Evolutionary conservation across 2,113 vertebrate species (phyloP), one percentile per base, ranked within the genome.

Genomic region (Etheostoma cragini): DNA sequence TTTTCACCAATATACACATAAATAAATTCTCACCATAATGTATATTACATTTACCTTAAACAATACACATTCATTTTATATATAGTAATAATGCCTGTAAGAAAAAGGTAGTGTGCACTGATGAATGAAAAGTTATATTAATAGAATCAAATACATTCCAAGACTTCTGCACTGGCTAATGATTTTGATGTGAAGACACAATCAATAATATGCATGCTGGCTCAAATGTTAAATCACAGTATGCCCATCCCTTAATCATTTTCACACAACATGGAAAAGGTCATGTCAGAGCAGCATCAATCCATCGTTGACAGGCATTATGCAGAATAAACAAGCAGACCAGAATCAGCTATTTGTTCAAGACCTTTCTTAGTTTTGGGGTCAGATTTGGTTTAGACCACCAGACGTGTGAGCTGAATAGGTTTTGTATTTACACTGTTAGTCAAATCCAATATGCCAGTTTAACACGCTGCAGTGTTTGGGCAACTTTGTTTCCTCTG

Each of bases 151-250:
- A 81, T 78, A 54, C 60, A 78, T 81, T 89, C 26, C 16, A 66
- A 73, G 61, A 58, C 57, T 62, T 57, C 52, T 64, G 24, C 78
- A 33, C 50, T 15, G 46, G 50, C 74, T 92, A 89, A 91, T 75
- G 82, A 87, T 83, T 91, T 78, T 76, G 74, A 84, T 73, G 71
- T 88, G 77, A 89, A 87, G 75, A 87, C 83, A 82, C 62, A 67
- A 91, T 94, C 94, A 74, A 92, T 94, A 91, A 74, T 58, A 46
- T 75, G 68, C 91, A 86, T 87, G 91, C 88, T 87, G 89, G 70
- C 88, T 80, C 86, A 93, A 93, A 95, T 93, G 92, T 90, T 93
- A 95, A 94, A 91, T 91, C 93, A 90, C 91, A 93, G 91, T 89
- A 85, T 87, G 86, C 49, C 83, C 67, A 68, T 74, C 87, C 76